Evolutionary conservation across 2,113 vertebrate genomes (phyloP).

Genomic region (Trichechus manatus): DNA sequence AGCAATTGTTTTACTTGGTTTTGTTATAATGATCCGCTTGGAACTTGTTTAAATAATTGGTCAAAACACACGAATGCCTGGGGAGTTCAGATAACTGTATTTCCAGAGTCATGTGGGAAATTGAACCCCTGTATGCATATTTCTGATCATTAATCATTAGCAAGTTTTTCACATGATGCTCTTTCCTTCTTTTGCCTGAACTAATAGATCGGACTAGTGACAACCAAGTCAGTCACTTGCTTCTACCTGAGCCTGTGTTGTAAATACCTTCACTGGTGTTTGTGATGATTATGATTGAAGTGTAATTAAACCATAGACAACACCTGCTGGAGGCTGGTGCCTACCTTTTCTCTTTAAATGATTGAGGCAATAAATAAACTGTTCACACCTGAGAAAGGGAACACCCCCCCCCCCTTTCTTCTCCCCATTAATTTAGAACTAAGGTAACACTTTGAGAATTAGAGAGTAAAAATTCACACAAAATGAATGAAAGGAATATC

Average conservation of each 20-base stretch:
- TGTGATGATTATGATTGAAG: background rate
- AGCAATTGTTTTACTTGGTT: background rate
- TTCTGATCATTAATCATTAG: constrained; percentile 36
- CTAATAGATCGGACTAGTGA: background rate
- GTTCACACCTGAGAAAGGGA: background rate
- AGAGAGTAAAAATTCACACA: background rate
- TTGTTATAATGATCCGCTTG: background rate
- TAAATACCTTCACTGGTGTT: background rate
- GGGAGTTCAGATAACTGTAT: constrained; percentile 20
- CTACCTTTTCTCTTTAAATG: background rate
- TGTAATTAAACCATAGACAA: constrained; percentile 57
- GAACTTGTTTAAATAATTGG: constrained; percentile 45
- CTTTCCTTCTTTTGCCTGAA: background rate
- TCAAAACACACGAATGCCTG: constrained; percentile 32
- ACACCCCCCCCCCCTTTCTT: too few relatives aligned
- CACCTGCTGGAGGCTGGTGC: constrained; percentile 39
- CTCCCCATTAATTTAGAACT: background rate
- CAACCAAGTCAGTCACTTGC: background rate
- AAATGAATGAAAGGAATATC: background rate
- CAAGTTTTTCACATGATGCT: background rate
- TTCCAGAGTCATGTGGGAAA: constrained; percentile 50
- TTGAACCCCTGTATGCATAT: background rate
- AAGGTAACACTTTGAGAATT: background rate
- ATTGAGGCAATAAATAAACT: background rate
- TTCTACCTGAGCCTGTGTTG: accelerated